phyloP scores from a whole-genome alignment of 2,888 invertebrate species.

The Mesochorus sp. region DNA sequence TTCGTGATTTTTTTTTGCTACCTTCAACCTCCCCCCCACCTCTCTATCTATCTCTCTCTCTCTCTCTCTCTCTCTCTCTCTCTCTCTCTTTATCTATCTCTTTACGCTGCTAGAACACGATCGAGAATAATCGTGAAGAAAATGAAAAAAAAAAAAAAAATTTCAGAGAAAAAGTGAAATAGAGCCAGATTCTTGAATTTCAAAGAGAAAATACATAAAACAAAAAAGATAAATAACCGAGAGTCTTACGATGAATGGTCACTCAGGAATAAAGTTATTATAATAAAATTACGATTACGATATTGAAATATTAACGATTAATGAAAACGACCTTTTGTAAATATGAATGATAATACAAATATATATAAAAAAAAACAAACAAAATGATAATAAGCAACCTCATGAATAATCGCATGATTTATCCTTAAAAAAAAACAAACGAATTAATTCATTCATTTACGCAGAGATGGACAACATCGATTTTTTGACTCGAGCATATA shows the following conservation, averaged over 20 bases:
- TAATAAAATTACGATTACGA: conserved; percentile 72
- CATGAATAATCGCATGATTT: conserved; percentile 64
- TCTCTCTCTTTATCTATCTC: no score
- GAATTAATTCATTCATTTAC: conserved; percentile 4
- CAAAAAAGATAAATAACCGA: conserved; percentile 52
- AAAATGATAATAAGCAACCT: conserved; percentile 23
- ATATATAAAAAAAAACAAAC: conserved; percentile 63
- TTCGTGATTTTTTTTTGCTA: conserved; percentile 27
- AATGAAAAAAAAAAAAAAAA: not conserved
- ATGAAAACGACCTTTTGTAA: conserved; percentile 77
- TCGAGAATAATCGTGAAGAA: not conserved
- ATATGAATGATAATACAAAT: conserved; percentile 74
- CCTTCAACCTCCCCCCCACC: conserved; percentile 16
- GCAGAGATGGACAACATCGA: conserved; percentile 4
- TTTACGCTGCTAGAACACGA: conserved; percentile 33
- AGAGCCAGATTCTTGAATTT: conserved; percentile 56
- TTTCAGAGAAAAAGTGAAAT: conserved; percentile 36
- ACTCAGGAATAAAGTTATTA: conserved; percentile 77
- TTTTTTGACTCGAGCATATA: not conserved
- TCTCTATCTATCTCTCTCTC: conserved; percentile 7
- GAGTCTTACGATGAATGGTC: conserved; percentile 72
- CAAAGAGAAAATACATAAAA: conserved; percentile 38
- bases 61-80: no score
- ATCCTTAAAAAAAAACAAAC: conserved; percentile 40
- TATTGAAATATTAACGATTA: conserved; percentile 73